Base-by-base conservation (phyloP, 2,888 invertebrate species). In the Imbricaverruca yamaguchii region DNA sequence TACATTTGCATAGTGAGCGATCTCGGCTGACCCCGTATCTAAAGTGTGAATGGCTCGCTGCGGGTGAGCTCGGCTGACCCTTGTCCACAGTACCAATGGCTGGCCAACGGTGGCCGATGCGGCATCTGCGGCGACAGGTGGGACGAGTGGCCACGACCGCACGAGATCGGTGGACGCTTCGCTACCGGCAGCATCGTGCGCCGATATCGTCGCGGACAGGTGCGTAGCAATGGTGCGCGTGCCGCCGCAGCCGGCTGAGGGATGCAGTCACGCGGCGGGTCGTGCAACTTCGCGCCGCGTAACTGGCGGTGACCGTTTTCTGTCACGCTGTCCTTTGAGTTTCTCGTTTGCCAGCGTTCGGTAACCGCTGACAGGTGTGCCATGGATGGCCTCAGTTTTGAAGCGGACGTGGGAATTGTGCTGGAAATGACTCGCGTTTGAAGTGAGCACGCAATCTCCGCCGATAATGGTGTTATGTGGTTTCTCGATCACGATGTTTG, bases 41-140 rank as follows among this genome's bases (percentile, higher is more conserved):
- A 59, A 0, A 11, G 11, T 11, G 7, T 7, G 4, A 13, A 15
- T 7, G 12, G 59, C 15, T 11, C 1, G 12, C 59, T 59, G 59
- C 59, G 7, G 39, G 25, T 67, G 65, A 23, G 23, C 65, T 67
- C 12, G 25, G 25, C 67, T 67, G 67, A 67, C 67, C 67, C 25
- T 12, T 4, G 12, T 15, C 69, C 18, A 7, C 82, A 83, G 83
- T 74, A 82, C 81, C 95, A 95, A 86, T 93, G 93, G 92, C 90
- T 91, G 85, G 91, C 88, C 82, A 95, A 95, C 86, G 91, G 89
- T 4, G 95, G 95, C 0, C 93, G 93, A 86, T 95, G 95, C 85
- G 95, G 95, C 4, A 91, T 94, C 81, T 95, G 95, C 85, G 95
- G 95, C 0, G 95, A 95, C 87, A 90, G 94, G 1, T 95, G 93